Evolutionary conservation across 2,888 invertebrate genomes (phyloP), one percentile per base, ranked within the genome.

Genomic region (Latrodectus hesperus): DNA sequence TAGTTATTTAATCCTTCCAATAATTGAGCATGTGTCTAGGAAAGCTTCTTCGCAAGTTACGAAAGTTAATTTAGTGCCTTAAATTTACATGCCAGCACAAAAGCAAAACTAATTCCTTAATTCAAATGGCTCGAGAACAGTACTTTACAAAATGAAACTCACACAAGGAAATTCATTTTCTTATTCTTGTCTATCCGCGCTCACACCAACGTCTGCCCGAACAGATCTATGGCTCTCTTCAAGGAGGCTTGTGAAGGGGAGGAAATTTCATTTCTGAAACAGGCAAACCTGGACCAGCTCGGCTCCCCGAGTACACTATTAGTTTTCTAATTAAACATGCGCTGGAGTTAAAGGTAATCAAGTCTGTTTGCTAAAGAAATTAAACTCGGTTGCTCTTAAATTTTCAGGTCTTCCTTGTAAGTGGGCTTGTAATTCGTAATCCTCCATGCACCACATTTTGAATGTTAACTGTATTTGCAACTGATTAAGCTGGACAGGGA

Each of bases 271-370:
- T 26, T 79, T 79, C 26, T 38, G 70, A 22, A 52, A 12, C 53
- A 68, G 22, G 22, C 22, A 22, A 22, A 22, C 22, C 22, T 22
- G 22, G 1, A 22, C 22, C 1, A 22, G 22, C 22, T 1, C 22
- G 22, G 22, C 22, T 22, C 1, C 22, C 22, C 22, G 22, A 22
- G n/a, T 26, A 17, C 64, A 6, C 51, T 82, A 75, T 75, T 70
- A 75, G 67, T 82, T 75, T 68, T 17, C 75, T 82, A 82, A 82
- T 82, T 82, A 82, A 75, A n/a, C 74, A 60, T 38, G 60, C 49
- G 9, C 75, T 51, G n/a, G 67, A 81, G 73, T n/a, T 49, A 67
- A 38, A 67, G 51, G 75, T 82, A 82, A 82, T 82, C 74, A 82
- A 68, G 68, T 38, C 60, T 60, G 75, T 82, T 67, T 75, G 64